Evolutionary conservation across 2,888 invertebrate species (phyloP), one percentile per base, ranked within the genome.

Genomic region (Hypomecis atomaria): DNA sequence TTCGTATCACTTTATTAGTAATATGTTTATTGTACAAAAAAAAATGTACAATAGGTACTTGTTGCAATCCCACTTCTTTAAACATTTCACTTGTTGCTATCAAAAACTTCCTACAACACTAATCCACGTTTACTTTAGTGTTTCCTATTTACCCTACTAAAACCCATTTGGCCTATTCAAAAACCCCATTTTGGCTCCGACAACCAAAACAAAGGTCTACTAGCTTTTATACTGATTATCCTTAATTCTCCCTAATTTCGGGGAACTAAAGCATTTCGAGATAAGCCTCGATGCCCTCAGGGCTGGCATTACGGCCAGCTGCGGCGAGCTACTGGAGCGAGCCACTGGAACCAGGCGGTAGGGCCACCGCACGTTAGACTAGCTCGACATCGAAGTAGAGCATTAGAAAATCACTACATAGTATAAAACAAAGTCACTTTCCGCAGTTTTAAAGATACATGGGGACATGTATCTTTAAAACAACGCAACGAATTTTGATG

Each of bases 271-370:
- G 37, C 47, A 57, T 57, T 57, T 43, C 33, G 43, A 57, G 65
- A 65, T 65, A 60, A 59, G 60, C 34, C 53, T 13, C 23, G 34
- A 59, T 58, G 58, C 58, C 55, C 33, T 9, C 33, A 13, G 55
- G 63, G 42, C 58, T 63, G 59, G 59, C 63, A 64, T 64, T 64
- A 64, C 38, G 40, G 53, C 54, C 57, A 58, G 62, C 62, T 62
- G 62, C 9, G 55, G 61, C 56, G 42, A 58, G 65, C 54, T 59
- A 62, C 65, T 62, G 59, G 59, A 34, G 44, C 56, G 34, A 58
- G 59, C 49, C 11, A 44, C 63, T 60, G 60, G 63, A 36, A 33
- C 36, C 44, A 47, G 42, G 40, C 36, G 42, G 53, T 62, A 36
- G 13, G 11, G 33, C 11, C 44, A 38, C 9, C 6, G 23, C 23